phyloP scores from a whole-genome alignment of 2,888 invertebrate genomes.

The Torymus texanus region DNA sequence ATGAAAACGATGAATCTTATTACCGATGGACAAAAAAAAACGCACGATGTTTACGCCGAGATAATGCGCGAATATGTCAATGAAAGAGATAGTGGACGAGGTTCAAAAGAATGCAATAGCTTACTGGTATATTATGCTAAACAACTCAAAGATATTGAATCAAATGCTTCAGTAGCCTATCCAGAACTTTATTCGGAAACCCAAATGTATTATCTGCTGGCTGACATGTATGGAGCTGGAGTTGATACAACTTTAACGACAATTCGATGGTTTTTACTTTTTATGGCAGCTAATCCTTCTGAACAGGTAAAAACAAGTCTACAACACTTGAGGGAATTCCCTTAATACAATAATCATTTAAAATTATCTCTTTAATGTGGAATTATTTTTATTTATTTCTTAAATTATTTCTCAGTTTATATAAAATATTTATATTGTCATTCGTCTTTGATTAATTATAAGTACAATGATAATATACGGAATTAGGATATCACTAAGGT shows the following conservation, averaged over 20 bases:
- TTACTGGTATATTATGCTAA: constrained; percentile 82
- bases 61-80: constrained; percentile 79
- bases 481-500: too few relatives aligned
- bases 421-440: too few relatives aligned
- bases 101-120: constrained; percentile 72
- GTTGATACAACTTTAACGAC: constrained; percentile 89
- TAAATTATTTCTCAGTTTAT: too few relatives aligned
- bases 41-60: constrained; percentile 83
- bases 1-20: constrained; percentile 81
- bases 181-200: constrained; percentile 68
- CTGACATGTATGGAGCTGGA: constrained; percentile 91
- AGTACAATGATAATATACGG: too few relatives aligned
- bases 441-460: too few relatives aligned
- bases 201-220: constrained; percentile 85
- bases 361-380: too few relatives aligned
- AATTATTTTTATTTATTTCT: too few relatives aligned
- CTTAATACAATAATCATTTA: too few relatives aligned
- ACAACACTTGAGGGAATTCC: too few relatives aligned
- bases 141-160: constrained; percentile 77
- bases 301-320: constrained; percentile 77
- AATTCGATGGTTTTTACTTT: constrained; percentile 87
- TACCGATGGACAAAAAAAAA: constrained; percentile 82
- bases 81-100: background rate
- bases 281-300: constrained; percentile 82
- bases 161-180: too few relatives aligned